Conservation (phyloP, 2,888 invertebrate species). For the Augochlorella aurata region DNA sequence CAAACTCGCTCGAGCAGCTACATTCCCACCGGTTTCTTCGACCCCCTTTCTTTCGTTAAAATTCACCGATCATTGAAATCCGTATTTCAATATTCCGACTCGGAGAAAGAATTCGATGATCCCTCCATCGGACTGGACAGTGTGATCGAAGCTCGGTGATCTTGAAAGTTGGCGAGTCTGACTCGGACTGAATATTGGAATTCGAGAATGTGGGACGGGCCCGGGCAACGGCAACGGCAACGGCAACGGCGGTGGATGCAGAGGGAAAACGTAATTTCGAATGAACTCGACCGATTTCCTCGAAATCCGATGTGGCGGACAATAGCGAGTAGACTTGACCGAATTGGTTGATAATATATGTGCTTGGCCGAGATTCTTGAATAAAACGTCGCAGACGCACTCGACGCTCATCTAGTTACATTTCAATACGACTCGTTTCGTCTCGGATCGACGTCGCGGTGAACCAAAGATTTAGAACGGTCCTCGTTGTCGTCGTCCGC, state of each 20-base stretch:
- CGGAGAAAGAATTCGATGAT: neutral
- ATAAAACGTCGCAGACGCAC: constrained; percentile 47
- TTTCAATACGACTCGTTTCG: constrained; percentile 38
- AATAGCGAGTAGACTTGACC: constrained; percentile 54
- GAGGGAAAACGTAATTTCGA: constrained; percentile 18
- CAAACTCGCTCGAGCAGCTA: neutral
- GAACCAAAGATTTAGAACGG: constrained; percentile 30
- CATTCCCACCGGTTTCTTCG: constrained; percentile 1
- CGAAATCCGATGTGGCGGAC: constrained; percentile 23
- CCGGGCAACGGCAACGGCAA: neutral
- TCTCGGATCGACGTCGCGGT: constrained; percentile 7
- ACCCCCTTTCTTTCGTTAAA: neutral
- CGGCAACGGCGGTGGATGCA: neutral
- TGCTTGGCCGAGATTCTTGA: constrained; percentile 53
- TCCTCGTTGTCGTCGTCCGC: constrained; percentile 29
- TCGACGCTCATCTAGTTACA: constrained; percentile 46
- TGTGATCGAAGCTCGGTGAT: neutral
- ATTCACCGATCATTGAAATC: neutral
- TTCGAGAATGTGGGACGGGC: constrained; percentile 5
- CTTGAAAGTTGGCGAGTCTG: neutral
- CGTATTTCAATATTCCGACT: too few species aligned
- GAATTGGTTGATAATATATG: constrained; percentile 49
- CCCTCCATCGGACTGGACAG: neutral
- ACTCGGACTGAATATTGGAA: neutral
- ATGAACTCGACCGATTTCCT: constrained; percentile 21